Percentiles rank a stretch among this genome's conserved stretches.
Evolutionary conservation across 2,113 vertebrate species (phyloP).

Genomic region (Lanius collurio): DNA sequence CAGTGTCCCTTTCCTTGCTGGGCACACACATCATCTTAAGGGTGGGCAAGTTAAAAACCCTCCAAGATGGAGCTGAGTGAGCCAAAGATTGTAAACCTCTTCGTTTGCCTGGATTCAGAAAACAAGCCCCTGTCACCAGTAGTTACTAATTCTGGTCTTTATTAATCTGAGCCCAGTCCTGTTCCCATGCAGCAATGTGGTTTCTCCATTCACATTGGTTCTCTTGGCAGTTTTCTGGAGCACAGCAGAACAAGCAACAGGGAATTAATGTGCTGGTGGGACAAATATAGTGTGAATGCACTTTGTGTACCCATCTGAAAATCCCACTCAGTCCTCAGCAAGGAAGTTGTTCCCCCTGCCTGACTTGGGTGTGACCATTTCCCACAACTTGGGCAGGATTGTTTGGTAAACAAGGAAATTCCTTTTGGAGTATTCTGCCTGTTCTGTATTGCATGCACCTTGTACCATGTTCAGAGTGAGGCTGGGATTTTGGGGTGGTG

Average conservation of each 20-base stretch:
- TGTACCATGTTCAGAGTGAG: neutral
- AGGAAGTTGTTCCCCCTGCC: rapidly evolving
- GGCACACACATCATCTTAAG: rapidly evolving
- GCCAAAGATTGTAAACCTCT: neutral
- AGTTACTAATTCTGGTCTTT: neutral
- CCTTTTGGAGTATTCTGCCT: neutral
- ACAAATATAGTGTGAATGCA: neutral
- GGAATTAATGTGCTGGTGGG: neutral
- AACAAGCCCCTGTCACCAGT: neutral
- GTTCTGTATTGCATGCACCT: neutral
- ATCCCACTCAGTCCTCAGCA: neutral
- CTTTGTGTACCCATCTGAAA: neutral
- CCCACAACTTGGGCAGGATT: neutral
- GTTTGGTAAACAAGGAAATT: neutral
- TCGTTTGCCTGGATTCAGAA: neutral
- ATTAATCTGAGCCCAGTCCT: neutral
- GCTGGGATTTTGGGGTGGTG: neutral
- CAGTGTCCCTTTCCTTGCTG: neutral
- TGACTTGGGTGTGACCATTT: neutral
- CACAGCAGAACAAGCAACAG: neutral
- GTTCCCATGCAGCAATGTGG: neutral
- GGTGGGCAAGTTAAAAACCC: neutral
- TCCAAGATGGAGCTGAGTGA: neutral
- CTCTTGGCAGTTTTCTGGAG: neutral
- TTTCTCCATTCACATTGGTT: neutral